Evolutionary conservation across 2,113 vertebrate genomes (phyloP).

Genomic region (Pavo muticus): DNA sequence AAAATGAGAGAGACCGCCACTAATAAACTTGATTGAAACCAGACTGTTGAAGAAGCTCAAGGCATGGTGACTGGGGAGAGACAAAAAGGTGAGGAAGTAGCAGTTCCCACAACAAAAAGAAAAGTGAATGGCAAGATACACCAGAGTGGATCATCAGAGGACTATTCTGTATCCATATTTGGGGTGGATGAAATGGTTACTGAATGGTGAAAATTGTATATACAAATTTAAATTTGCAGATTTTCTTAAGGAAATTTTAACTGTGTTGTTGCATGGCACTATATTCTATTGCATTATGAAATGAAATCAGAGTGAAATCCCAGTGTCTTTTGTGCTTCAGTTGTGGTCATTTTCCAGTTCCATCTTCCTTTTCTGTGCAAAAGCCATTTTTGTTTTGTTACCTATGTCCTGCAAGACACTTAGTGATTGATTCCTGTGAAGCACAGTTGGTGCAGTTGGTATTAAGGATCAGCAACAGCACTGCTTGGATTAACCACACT

Average conservation of each 20-base stretch:
- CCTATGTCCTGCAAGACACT: not conserved
- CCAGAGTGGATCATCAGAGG: not conserved
- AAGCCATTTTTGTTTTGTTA: not conserved
- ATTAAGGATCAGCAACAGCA: not conserved
- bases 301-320: not conserved
- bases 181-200: not conserved
- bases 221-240: not conserved
- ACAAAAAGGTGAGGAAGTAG: not conserved
- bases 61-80: not conserved
- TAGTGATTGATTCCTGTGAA: not conserved
- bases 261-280: not conserved
- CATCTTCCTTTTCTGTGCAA: not conserved
- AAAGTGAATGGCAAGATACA: not conserved
- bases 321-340: not conserved
- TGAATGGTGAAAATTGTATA: not conserved
- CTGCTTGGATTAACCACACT: not conserved
- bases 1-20: not conserved
- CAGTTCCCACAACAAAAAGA: not conserved
- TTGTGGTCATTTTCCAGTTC: not conserved
- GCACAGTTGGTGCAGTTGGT: not conserved
- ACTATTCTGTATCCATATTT: not conserved
- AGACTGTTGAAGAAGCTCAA: conserved; percentile 1
- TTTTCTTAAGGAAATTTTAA: not conserved
- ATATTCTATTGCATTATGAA: not conserved
- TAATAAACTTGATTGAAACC: conserved; percentile 16